A percentile compares a stretch with the other conserved stretches of the same genome.
These are phyloP conservation scores for Tretioscincus oriximinensis DNA, from an alignment of 2,113 vertebrate species.

Conservation along the genomic window DNA sequence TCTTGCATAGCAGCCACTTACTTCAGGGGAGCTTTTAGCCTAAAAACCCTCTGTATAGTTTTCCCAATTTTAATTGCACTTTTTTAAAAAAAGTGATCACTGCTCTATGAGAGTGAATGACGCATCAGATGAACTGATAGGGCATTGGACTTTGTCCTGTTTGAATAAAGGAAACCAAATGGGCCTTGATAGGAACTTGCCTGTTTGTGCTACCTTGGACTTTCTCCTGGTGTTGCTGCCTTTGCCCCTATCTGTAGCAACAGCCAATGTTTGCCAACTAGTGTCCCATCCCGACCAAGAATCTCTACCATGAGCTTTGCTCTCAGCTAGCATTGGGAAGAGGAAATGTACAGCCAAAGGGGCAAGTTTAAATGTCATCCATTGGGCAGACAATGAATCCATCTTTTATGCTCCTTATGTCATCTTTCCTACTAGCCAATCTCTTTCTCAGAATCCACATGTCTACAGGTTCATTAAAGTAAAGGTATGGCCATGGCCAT, in stretches of 20 bases:
- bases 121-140: neutral
- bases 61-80: neutral
- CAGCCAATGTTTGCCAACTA: neutral
- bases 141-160: neutral
- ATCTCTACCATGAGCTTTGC: neutral
- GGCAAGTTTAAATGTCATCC: too few relatives aligned
- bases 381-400: too few relatives aligned
- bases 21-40: too few relatives aligned
- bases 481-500: too few relatives aligned
- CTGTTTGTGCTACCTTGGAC: conserved; percentile 40
- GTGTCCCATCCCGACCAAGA: neutral
- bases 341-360: too few relatives aligned
- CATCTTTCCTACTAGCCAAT: too few relatives aligned
- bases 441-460: too few relatives aligned
- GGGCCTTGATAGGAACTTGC: neutral
- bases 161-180: neutral
- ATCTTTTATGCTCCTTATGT: too few relatives aligned
- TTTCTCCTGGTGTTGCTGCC: conserved; percentile 51
- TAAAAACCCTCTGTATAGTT: neutral
- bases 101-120: neutral
- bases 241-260: conserved; percentile 34
- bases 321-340: neutral
- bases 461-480: too few relatives aligned
- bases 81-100: neutral
- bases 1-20: neutral